phyloP scores from a whole-genome alignment of 2,113 vertebrate species.

The Peucedramus taeniatus region DNA sequence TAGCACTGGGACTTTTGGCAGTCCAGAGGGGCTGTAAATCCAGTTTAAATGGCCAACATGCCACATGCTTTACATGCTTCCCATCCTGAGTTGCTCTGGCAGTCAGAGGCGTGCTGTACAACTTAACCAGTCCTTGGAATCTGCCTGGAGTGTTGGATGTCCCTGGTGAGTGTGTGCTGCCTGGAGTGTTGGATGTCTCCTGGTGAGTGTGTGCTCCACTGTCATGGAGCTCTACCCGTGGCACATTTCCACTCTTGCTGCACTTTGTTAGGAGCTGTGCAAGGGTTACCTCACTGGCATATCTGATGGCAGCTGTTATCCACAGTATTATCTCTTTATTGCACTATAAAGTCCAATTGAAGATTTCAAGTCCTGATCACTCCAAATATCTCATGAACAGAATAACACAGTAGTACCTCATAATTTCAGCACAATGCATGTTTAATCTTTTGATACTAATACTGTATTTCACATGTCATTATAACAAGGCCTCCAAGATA shows the following conservation, averaged over 20 bases:
- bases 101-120: not conserved
- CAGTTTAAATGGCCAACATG: not conserved
- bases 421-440: not conserved
- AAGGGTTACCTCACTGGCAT: not conserved
- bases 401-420: not conserved
- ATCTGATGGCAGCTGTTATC: not conserved
- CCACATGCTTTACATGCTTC: not conserved
- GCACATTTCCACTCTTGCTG: not conserved
- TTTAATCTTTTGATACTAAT: not conserved
- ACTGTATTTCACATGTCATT: not conserved
- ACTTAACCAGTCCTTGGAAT: not conserved
- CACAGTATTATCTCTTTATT: not conserved
- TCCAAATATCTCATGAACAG: not conserved
- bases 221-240: rapidly evolving
- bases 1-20: not conserved
- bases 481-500: not conserved
- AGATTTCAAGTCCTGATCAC: not conserved
- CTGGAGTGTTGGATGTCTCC: not conserved
- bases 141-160: not conserved
- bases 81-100: not conserved
- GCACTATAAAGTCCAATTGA: not conserved
- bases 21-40: not conserved
- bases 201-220: not conserved
- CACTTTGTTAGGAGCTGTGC: not conserved
- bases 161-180: not conserved